Base-by-base conservation (phyloP, 2,888 invertebrate species). In the Dysmachus trigonus region DNA sequence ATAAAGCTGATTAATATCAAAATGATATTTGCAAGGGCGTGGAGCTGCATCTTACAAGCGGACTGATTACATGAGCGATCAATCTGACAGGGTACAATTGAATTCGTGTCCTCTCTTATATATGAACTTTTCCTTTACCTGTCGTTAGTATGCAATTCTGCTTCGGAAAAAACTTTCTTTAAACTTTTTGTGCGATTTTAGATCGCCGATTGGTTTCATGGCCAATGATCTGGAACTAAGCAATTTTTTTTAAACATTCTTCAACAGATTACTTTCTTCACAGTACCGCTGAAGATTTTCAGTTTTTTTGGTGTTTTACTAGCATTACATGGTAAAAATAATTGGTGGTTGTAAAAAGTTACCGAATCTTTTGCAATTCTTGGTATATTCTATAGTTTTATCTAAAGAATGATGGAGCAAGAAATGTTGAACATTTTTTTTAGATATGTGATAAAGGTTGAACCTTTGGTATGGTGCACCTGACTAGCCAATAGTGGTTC, bases 211-310 rank as follows among this genome's bases (percentile, higher is more conserved):
- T 81, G 71, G 72, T 72, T 83, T 83, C 72, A 83, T 72, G 83
- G 72, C 72, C 83, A 83, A 41, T 83, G 83, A 62, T 72, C 72
- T 83, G 83, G 71, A 83, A 83, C 83, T 83, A 27, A 33, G 38
- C 31, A 27, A 22, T 41, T 83, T 83, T 72, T 72, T 33, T 4
- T 27, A 22, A 41, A 27, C 51, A 38, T 41, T 83, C 71, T 33
- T 82, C 22, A 38, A 18, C 8, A 53, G 22, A 53, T 82, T 62
- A 82, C 82, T 62, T 82, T 82, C 82, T 33, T 30, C 33, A 18
- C 8, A 77, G 47, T 41, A 41, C 27, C 41, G 18, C 33, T 41
- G 41, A 76, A 35, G 73, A 62, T 62, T 62, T 62, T 62, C 22
- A 62, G 1, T 22, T 62, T 62, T 41, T 62, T 27, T 62, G 10